Base-by-base conservation (phyloP, 2,888 invertebrate species). In the Camptogramma bilineatum region DNA sequence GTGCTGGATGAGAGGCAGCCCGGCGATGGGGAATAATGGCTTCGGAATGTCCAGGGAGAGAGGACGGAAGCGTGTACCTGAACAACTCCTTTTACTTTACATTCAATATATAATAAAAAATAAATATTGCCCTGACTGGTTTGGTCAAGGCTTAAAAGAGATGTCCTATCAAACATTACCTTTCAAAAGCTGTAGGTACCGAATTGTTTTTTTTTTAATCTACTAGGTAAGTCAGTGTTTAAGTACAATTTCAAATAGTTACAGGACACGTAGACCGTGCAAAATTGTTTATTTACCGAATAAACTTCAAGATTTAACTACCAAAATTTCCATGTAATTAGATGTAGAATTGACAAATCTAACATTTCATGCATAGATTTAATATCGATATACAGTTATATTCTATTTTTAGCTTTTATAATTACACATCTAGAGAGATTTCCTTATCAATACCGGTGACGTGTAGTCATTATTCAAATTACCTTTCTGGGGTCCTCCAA, bases 21-120 rank as follows among this genome's bases (percentile, higher is more conserved):
- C 99, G 55, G 99, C 99, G 13, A 99, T 97, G 0, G 99, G 99
- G 87, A 99, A 99, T 16, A 99, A 86, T 0, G 99, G 99, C 86
- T 99, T 99, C 0, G 99, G 99, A n/a, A 97, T 96, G 83, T 99
- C 99, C 65, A 99, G 91, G 0, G 99, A 99, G 2, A 99, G 93
- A 0, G 99, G 99, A 0, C 99, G 96, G 88, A 99, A 99, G 59
- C 99, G 94, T 8, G 99, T 99, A 0, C 99, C 99, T 99, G 84
- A 44, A 82, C 13, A 47, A 46, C 5, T 18, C 2, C 7, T 42
- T 16, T 42, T 42, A 24, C 2, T 24, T 5, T 4, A 2, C 24
- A 24, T 24, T 24, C 5, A 24, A n/a, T n/a, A n/a, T n/a, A n/a
- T n/a, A n/a, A n/a, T n/a, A n/a, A n/a, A n/a, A n/a, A n/a, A n/a